Evolutionary conservation across 2,888 invertebrate genomes (phyloP).

Genomic region (Palloptera scutellata): DNA sequence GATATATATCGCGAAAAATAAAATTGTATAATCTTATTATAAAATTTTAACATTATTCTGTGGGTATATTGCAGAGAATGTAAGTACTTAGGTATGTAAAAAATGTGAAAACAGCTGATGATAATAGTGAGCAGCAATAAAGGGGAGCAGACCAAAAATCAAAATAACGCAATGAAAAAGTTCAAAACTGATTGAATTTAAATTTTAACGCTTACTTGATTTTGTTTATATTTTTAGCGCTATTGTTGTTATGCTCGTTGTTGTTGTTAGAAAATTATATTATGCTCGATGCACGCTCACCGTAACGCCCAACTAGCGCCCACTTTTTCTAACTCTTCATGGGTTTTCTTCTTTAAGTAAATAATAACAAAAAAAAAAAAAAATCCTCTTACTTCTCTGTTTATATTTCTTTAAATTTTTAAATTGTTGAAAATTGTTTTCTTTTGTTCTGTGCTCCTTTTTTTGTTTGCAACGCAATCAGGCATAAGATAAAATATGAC

Average conservation of each 20-base stretch:
- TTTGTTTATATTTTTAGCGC: too few relatives aligned
- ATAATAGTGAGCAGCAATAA: not conserved
- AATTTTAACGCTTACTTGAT: not conserved
- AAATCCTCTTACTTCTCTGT: not conserved
- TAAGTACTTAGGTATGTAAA: not conserved
- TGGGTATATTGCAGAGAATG: too few relatives aligned
- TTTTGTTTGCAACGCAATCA: not conserved
- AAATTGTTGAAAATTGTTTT: not conserved
- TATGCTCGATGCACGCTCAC: not conserved
- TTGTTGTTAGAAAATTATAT: not conserved
- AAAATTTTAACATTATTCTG: too few relatives aligned
- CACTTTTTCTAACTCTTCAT: too few relatives aligned
- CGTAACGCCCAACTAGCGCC: too few relatives aligned
- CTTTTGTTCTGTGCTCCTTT: not conserved
- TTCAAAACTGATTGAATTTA: not conserved
- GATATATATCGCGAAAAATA: too few relatives aligned
- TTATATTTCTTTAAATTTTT: not conserved
- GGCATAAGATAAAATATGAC: conserved; percentile 5
- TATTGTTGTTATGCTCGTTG: not conserved
- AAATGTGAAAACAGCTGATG: too few relatives aligned
- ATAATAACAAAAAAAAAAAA: too few relatives aligned
- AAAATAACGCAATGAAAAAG: not conserved
- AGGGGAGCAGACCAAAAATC: not conserved
- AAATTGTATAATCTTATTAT: too few relatives aligned
- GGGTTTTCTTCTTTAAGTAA: too few relatives aligned